A percentile compares a stretch with the other conserved stretches of the same genome.
Evolutionary conservation across 2,797 vertebrate genomes (phyloP).

Genomic region (Vultur gryphus): DNA sequence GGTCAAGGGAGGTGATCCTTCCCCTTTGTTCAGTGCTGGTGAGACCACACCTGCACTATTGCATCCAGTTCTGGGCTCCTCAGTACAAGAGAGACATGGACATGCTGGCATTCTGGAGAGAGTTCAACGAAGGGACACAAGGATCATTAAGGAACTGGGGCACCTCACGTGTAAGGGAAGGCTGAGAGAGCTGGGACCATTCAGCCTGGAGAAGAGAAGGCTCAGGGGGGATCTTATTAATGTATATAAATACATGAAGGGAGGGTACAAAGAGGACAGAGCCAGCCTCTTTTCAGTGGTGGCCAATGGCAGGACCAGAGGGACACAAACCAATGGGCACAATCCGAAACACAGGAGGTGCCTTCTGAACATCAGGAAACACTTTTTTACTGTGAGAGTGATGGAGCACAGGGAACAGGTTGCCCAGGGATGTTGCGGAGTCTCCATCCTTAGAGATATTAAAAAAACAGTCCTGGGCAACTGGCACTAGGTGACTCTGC

Average conservation of each 20-base stretch:
- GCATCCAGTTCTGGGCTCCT: neutral
- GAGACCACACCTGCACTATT: neutral
- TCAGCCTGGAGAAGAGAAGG: neutral
- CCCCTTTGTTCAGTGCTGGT: neutral
- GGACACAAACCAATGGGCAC: neutral
- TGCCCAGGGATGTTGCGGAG: neutral
- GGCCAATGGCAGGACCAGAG: neutral
- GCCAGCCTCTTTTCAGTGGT: neutral
- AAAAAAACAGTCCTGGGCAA: neutral
- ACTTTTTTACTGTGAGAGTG: neutral
- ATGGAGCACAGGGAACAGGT: neutral
- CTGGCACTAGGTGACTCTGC: neutral
- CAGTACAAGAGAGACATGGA: too few relatives aligned
- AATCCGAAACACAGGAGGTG: neutral
- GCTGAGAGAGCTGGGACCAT: neutral
- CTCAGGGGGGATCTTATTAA: neutral
- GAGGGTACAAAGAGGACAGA: neutral
- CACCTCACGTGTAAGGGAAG: neutral
- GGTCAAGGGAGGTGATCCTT: neutral
- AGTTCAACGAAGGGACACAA: neutral
- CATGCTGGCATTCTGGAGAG: neutral
- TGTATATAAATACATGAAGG: neutral
- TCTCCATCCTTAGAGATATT: neutral
- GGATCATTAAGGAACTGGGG: neutral
- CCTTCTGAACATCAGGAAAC: neutral